phyloP scores from a whole-genome alignment of 2,888 invertebrate species.

The Stenolophus ochropezus region DNA sequence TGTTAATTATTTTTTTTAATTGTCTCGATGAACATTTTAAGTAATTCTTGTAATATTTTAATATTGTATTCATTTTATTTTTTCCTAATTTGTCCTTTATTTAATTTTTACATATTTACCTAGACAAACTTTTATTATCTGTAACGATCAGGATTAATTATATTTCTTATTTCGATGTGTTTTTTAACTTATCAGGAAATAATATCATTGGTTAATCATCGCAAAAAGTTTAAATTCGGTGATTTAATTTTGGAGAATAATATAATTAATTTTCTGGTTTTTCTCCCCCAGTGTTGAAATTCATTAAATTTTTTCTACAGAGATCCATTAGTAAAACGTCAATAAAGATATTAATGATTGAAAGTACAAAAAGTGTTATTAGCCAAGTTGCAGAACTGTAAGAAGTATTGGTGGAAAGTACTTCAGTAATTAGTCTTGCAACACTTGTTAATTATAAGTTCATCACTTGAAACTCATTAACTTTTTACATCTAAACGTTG shows the following conservation, averaged over 20 bases:
- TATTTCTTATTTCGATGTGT: not conserved
- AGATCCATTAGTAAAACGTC: conserved; percentile 24
- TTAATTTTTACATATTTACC: no score
- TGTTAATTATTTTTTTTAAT: no score
- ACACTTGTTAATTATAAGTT: conserved; percentile 60
- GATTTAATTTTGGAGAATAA: not conserved
- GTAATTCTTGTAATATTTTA: no score
- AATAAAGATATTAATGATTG: conserved; percentile 51
- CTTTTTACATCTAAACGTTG: conserved; percentile 46
- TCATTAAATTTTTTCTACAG: conserved; percentile 33
- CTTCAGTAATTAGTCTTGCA: conserved; percentile 58
- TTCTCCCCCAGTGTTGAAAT: conserved; percentile 16
- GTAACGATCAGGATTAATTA: no score
- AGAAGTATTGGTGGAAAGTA: conserved; percentile 54
- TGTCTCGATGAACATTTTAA: no score
- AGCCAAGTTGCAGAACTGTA: conserved; percentile 40
- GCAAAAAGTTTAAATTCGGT: not conserved
- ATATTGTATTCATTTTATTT: no score
- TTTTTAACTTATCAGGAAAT: not conserved
- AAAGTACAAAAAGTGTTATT: conserved; percentile 48
- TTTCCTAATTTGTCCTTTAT: no score
- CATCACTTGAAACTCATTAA: conserved; percentile 59
- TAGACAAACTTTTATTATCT: no score
- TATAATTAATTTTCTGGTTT: not conserved
- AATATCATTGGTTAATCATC: not conserved